A percentile compares a stretch with the other conserved stretches of the same genome.
Evolutionary conservation across 2,113 vertebrate species (phyloP).

Genomic region (Neoarius graeffei): DNA sequence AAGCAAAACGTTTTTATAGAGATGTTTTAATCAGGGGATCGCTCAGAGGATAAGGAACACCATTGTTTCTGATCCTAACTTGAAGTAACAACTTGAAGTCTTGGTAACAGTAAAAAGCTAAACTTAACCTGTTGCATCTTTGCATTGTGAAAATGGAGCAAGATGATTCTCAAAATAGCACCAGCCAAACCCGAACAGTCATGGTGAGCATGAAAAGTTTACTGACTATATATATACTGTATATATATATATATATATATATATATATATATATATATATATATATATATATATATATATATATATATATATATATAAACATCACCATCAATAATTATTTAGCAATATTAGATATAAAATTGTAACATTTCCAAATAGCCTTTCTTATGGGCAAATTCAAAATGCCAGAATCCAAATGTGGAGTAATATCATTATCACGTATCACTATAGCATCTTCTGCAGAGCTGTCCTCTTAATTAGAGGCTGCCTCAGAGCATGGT

Average conservation of each 20-base stretch:
- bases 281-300: not conserved
- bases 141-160: not conserved
- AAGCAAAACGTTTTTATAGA: not conserved
- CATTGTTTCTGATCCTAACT: not conserved
- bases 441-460: slow-evolving; percentile 39
- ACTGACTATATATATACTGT: not conserved
- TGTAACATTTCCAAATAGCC: not conserved
- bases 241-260: not conserved
- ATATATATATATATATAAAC: not conserved
- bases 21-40: not conserved
- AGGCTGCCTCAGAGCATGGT: slow-evolving; percentile 24
- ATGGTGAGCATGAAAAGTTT: not conserved
- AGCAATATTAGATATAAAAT: not conserved
- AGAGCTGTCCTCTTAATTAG: slow-evolving; percentile 47
- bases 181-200: not conserved
- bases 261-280: not conserved
- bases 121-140: not conserved
- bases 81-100: not conserved
- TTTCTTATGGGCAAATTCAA: slow-evolving; percentile 2
- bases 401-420: not conserved
- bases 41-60: not conserved
- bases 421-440: slow-evolving; percentile 9
- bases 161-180: not conserved
- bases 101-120: not conserved
- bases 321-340: not conserved